phyloP scores from a whole-genome alignment of 2,797 vertebrate genomes.

The Ptychadena robeensis region DNA sequence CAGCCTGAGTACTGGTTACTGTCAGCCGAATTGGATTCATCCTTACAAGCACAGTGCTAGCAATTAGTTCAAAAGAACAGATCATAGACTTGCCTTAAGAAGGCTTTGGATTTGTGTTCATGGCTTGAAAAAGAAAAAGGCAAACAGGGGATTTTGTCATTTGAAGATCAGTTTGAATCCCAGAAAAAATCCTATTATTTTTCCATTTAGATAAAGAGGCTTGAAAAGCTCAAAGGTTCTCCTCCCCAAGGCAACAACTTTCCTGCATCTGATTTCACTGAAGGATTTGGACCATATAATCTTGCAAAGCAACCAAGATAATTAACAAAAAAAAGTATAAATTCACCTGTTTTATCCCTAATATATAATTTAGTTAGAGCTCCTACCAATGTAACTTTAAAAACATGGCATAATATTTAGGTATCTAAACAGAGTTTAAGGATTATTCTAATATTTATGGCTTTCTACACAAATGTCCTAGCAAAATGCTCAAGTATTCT shows the following conservation, averaged over 20 bases:
- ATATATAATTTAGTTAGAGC: not conserved
- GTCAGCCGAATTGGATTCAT: constrained; percentile 69
- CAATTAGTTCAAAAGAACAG: constrained; percentile 79
- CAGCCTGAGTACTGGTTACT: constrained; percentile 58
- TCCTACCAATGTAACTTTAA: not conserved
- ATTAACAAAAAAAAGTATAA: not conserved
- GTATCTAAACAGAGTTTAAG: no score
- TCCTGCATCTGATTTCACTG: constrained; percentile 53
- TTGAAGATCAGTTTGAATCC: constrained; percentile 89
- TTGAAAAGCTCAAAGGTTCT: constrained; percentile 73
- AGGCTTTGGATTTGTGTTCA: constrained; percentile 78
- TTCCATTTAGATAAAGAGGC: constrained; percentile 76
- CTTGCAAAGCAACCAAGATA: not conserved
- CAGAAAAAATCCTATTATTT: constrained; percentile 92
- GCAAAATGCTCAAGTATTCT: no score
- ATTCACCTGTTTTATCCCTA: not conserved
- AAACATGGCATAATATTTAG: not conserved
- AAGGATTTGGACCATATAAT: constrained; percentile 46
- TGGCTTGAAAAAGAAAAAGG: constrained; percentile 75
- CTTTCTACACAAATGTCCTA: no score
- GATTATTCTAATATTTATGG: no score
- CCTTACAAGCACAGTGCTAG: constrained; percentile 73
- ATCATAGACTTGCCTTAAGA: constrained; percentile 71
- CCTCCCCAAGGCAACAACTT: constrained; percentile 76
- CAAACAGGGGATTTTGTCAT: constrained; percentile 77